Conservation (phyloP, 2,797 vertebrate genomes). For the Coilia nasus region DNA sequence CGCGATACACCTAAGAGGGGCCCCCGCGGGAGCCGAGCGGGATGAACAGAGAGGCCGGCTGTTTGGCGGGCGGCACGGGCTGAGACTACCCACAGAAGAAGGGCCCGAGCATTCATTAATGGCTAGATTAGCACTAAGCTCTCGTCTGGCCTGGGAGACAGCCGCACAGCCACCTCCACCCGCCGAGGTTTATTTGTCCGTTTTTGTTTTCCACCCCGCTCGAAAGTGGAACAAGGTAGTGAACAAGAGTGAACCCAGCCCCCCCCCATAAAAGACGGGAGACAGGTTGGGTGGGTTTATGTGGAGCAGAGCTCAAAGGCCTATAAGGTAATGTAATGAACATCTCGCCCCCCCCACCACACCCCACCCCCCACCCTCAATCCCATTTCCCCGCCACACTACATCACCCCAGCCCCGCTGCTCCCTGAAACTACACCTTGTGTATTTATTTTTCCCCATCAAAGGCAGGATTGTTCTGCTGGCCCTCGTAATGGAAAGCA, state of each 20-base stretch:
- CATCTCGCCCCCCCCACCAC: slow-evolving; percentile 40
- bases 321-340: slow-evolving; percentile 37
- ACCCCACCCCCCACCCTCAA: too few species aligned
- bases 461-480: slow-evolving; percentile 53
- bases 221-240: background rate
- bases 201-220: background rate
- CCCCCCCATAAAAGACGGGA: background rate
- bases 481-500: slow-evolving; percentile 50
- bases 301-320: background rate
- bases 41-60: slow-evolving; percentile 33
- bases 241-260: too few species aligned
- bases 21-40: background rate
- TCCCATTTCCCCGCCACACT: too few species aligned
- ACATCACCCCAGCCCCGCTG: background rate
- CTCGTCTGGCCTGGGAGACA: slow-evolving; percentile 29
- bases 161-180: slow-evolving; percentile 33
- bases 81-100: background rate
- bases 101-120: slow-evolving; percentile 40
- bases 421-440: slow-evolving; percentile 53
- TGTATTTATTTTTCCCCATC: slow-evolving; percentile 43
- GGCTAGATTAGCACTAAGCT: slow-evolving; percentile 46
- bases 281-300: background rate
- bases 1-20: slow-evolving; percentile 24
- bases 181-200: slow-evolving; percentile 5
- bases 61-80: slow-evolving; percentile 22